Percentiles rank a stretch among this genome's conserved stretches.
phyloP scores from a whole-genome alignment of 1,140 invertebrate species.

The Holcopasites calliopsidis region DNA sequence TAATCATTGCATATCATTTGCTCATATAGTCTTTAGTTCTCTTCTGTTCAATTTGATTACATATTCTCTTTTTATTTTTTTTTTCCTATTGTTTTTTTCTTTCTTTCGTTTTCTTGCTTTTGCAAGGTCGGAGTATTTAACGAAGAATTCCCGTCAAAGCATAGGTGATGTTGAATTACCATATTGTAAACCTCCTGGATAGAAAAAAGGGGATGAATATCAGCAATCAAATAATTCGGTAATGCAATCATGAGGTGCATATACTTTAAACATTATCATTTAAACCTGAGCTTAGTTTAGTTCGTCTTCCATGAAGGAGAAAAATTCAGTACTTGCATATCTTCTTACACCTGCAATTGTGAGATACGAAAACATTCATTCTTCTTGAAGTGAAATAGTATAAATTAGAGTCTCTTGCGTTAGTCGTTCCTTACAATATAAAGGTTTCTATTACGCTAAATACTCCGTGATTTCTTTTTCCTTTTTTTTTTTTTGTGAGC shows the following conservation, averaged over 20 bases:
- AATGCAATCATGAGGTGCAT: slow-evolving; percentile 20
- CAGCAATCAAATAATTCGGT: background rate
- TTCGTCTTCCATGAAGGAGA: too few species aligned
- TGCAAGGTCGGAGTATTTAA: slow-evolving; percentile 65
- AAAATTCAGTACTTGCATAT: background rate
- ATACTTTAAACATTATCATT: background rate
- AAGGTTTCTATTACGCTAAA: slow-evolving; percentile 53
- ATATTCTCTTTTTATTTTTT: slow-evolving; percentile 19
- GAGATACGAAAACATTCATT: background rate
- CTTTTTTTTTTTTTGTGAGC: slow-evolving; percentile 66
- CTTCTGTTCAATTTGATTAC: slow-evolving; percentile 55
- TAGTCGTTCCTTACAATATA: background rate
- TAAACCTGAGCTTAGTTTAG: background rate
- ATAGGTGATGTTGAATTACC: background rate
- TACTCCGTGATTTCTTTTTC: slow-evolving; percentile 65
- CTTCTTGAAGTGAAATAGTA: background rate
- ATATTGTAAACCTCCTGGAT: background rate
- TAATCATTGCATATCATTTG: slow-evolving; percentile 52
- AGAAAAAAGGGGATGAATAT: background rate
- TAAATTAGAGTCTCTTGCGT: background rate
- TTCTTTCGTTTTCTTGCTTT: slow-evolving; percentile 49
- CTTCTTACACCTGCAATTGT: background rate
- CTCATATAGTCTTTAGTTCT: slow-evolving; percentile 55
- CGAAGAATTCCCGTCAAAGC: slow-evolving; percentile 15
- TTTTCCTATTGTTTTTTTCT: slow-evolving; percentile 45